Evolutionary conservation across 2,888 invertebrate species (phyloP), one percentile per base, ranked within the genome.

Genomic region (Anthrax anthrax): DNA sequence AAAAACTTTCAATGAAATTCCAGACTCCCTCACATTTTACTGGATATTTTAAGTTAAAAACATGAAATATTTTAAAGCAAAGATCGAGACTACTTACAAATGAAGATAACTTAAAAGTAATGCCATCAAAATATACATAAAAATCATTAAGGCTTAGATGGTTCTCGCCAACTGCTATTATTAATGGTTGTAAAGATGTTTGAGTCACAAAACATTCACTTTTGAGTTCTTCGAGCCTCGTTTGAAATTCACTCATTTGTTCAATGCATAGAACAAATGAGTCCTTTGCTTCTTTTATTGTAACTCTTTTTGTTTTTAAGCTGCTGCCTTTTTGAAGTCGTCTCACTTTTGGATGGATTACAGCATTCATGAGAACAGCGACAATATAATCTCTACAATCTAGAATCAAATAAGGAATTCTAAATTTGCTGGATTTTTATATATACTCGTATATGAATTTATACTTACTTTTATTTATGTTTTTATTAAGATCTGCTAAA

Each of bases 11-110:
- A 16, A 40, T 27, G 36, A 45, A 40, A 18, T 18, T 34, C 45
- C 40, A 40, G 6, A 45, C 40, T 4, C 37, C 40, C 13, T 17
- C 13, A 18, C 40, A 45, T 40, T 45, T 16, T 23, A 18, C 16
- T 10, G 45, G 36, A 45, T 40, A 45, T 45, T 40, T 34, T 34
- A 45, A 40, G 17, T 45, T 40, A 17, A 45, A 45, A 19, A 39
- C n/a, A 34, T 45, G 45, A 37, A 45, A 40, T n/a, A 34, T 17
- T 45, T 45, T 45, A n/a, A 45, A 45, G 19, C 36, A 34, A n/a
- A 29, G 18, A 19, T 45, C 45, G n/a, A 19, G n/a, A 19, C 19
- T 6, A 13, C 32, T 32, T 18, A 34, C 18, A 45, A 45, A 40
- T 4, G 34, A 18, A 17, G 16, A n/a, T 14, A 45, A 40, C 39